Evolutionary conservation across 2,797 vertebrate genomes (phyloP), one percentile per base, ranked within the genome.

Genomic region (Scleropages formosus): DNA sequence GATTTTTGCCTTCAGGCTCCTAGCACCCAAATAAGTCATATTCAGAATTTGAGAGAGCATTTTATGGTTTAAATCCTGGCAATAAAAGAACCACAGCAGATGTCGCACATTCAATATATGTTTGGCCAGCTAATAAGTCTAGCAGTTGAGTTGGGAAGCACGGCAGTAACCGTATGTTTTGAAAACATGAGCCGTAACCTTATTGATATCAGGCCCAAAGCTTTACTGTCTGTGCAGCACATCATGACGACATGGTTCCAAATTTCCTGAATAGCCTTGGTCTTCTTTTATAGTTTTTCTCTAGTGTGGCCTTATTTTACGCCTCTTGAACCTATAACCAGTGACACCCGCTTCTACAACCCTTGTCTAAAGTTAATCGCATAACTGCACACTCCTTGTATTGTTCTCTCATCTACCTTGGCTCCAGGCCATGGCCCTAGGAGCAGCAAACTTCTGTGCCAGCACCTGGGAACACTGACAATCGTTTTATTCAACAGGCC

Each of bases 181-280:
- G 26, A 68, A 46, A 46, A 46, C n/a, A 68, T 47, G 39, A 68
- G 20, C 47, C 46, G 66, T 44, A 22, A 49, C n/a, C 39, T 68
- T 51, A 47, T 20, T 68, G 66, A n/a, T 66, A 39, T 49, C 13
- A 47, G 66, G 16, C 66, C 39, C 49, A 31, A 6, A 39, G 31
- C 31, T 39, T 39, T 39, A 2, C 39, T 39, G 31, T 9, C 59
- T 22, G 18, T 22, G 2, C 13, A 4, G 4, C 66, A 68, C 66
- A 68, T 44, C n/a, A 39, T 22, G 66, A 46, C 44, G 65, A 27
- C 39, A 8, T 68, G 66, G 20, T 68, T 22, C 22, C 65, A 67
- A n/a, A 22, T 12, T 0, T 49, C 39, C 4, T n/a, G 15, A 66
- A 46, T 68, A 46, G 6, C 22, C 46, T 68, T 68, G 66, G 31